Percentiles rank a stretch among this genome's conserved stretches.
Evolutionary conservation across 2,888 invertebrate genomes (phyloP).

Genomic region (Itoplectis maculator): DNA sequence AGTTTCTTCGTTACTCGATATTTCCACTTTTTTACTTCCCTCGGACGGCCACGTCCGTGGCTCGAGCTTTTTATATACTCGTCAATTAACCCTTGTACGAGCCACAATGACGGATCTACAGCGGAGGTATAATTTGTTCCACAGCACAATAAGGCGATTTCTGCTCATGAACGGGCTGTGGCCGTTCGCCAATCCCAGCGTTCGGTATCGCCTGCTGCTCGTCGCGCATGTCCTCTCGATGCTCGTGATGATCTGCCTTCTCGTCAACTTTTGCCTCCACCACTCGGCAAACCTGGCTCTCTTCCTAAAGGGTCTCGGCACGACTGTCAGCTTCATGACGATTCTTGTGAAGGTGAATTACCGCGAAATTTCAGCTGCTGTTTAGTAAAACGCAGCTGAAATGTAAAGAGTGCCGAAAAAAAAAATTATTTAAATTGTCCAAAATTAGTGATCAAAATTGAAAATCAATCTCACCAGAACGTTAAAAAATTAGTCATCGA

Average conservation of each 20-base stretch:
- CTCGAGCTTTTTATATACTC: neutral
- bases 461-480: too few relatives aligned
- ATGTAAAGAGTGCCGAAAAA: too few relatives aligned
- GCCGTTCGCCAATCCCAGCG: slow-evolving; percentile 47
- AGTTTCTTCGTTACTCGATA: neutral
- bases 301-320: slow-evolving; percentile 60
- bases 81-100: neutral
- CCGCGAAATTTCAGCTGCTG: neutral
- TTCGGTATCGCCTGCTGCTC: slow-evolving; percentile 33
- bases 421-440: too few relatives aligned
- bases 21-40: neutral
- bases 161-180: slow-evolving; percentile 54
- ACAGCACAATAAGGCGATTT: slow-evolving; percentile 37
- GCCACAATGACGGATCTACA: slow-evolving; percentile 48
- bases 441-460: too few relatives aligned
- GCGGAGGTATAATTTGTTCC: slow-evolving; percentile 49
- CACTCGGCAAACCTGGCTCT: slow-evolving; percentile 58
- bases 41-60: too few relatives aligned
- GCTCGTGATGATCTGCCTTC: slow-evolving; percentile 13
- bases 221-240: slow-evolving; percentile 17
- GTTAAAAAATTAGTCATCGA: too few relatives aligned
- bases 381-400: neutral
- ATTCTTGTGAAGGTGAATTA: slow-evolving; percentile 50
- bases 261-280: slow-evolving; percentile 59
- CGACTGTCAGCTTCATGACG: slow-evolving; percentile 49